phyloP scores from a whole-genome alignment of 2,888 invertebrate genomes.

The Drosophila mimica region DNA sequence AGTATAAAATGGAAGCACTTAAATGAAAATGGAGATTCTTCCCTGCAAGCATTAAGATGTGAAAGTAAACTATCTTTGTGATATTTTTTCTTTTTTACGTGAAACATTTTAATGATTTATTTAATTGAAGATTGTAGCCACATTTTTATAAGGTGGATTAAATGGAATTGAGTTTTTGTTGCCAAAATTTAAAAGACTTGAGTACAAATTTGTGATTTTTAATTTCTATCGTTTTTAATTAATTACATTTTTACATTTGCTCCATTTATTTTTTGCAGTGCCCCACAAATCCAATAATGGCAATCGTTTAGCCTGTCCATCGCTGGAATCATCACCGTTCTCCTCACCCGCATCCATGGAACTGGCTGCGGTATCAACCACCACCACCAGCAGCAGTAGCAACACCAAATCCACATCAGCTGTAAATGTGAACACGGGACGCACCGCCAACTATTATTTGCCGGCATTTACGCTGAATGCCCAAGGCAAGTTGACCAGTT shows the following conservation, averaged over 20 bases:
- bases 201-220: not conserved
- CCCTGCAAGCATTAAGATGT: not conserved
- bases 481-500: conserved; percentile 59
- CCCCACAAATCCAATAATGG: conserved; percentile 64
- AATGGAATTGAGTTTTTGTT: too few relatives aligned
- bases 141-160: not conserved
- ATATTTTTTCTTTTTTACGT: not conserved
- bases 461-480: conserved; percentile 74
- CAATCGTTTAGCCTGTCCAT: conserved; percentile 79
- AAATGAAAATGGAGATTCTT: too few relatives aligned
- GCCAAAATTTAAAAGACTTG: too few relatives aligned
- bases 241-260: conserved; percentile 2
- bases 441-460: conserved; percentile 64
- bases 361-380: conserved; percentile 63
- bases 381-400: conserved; percentile 12
- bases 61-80: not conserved
- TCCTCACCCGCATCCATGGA: conserved; percentile 84
- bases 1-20: not conserved
- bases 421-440: conserved; percentile 33
- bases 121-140: not conserved
- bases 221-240: not conserved
- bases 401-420: conserved; percentile 30
- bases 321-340: conserved; percentile 83
- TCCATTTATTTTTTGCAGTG: conserved; percentile 58
- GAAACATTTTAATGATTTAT: not conserved